A percentile compares a stretch with the other conserved stretches of the same genome.
phyloP scores from a whole-genome alignment of 2,797 vertebrate genomes.

The Cetoscarus ocellatus region DNA sequence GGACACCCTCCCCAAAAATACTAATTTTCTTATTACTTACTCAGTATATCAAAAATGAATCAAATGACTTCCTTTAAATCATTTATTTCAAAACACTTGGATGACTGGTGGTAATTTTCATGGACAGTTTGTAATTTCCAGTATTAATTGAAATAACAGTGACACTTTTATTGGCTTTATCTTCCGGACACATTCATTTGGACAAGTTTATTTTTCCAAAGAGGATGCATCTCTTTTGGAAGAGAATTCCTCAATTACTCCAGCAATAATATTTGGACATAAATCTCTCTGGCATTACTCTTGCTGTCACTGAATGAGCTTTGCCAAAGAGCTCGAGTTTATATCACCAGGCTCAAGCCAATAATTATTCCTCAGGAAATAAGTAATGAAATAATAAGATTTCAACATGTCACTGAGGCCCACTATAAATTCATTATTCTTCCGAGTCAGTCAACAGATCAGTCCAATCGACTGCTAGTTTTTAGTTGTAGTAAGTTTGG shows the following conservation, averaged over 20 bases:
- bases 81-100: background rate
- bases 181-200: conserved; percentile 26
- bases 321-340: conserved; percentile 53
- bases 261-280: conserved; percentile 50
- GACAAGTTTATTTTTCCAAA: conserved; percentile 41
- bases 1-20: no score
- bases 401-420: conserved; percentile 67
- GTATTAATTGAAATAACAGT: conserved; percentile 1
- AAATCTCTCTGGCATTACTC: conserved; percentile 44
- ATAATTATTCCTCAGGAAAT: conserved; percentile 58
- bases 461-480: conserved; percentile 19
- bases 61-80: conserved; percentile 18
- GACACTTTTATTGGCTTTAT: conserved; percentile 15
- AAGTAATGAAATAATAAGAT: conserved; percentile 66
- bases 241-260: conserved; percentile 28
- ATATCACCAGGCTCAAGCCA: conserved; percentile 63
- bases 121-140: conserved; percentile 7
- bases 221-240: conserved; percentile 37
- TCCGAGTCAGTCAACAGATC: conserved; percentile 44
- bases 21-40: background rate
- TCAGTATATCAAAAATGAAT: background rate
- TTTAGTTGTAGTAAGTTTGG: conserved; percentile 28
- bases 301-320: conserved; percentile 49
- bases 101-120: conserved; percentile 10
- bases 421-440: conserved; percentile 48